These are phyloP conservation scores for Gastrophryne carolinensis DNA, from an alignment of 2,797 vertebrate species.

Conservation along the genomic window DNA sequence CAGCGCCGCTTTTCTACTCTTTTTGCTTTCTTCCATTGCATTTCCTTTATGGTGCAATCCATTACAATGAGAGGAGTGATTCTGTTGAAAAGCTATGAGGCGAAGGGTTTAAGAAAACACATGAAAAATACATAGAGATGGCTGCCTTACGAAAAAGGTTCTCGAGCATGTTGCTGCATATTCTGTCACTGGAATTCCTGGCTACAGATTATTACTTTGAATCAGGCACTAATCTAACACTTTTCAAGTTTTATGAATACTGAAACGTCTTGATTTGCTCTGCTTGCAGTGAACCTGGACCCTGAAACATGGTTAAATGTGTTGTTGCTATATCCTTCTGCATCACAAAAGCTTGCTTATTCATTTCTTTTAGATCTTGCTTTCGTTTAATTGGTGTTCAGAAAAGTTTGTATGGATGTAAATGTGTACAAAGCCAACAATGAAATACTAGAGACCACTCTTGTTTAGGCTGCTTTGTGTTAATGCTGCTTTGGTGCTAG, in stretches of 20 bases:
- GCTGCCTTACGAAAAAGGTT: conserved; percentile 31
- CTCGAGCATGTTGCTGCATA: neutral
- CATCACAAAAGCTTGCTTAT: no score
- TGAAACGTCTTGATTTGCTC: neutral
- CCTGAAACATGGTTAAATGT: neutral
- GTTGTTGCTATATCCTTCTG: no score
- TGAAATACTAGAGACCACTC: no score
- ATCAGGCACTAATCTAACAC: neutral
- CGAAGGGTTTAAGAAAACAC: conserved; percentile 41
- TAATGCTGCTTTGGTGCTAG: no score
- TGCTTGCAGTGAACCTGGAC: neutral
- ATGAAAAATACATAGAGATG: conserved; percentile 40
- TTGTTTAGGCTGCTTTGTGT: no score
- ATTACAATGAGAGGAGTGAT: conserved; percentile 42
- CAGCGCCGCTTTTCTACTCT: conserved; percentile 34
- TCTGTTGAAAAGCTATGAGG: conserved; percentile 48
- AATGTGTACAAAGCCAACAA: no score
- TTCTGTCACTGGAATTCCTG: conserved; percentile 7
- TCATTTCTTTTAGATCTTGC: no score
- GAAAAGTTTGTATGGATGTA: no score
- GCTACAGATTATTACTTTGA: neutral
- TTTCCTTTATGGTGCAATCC: conserved; percentile 52
- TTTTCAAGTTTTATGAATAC: conserved; percentile 4
- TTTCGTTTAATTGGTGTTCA: no score
- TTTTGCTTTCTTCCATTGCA: conserved; percentile 47